Conservation (phyloP, 2,888 invertebrate species). For the Lycia hirtaria region DNA sequence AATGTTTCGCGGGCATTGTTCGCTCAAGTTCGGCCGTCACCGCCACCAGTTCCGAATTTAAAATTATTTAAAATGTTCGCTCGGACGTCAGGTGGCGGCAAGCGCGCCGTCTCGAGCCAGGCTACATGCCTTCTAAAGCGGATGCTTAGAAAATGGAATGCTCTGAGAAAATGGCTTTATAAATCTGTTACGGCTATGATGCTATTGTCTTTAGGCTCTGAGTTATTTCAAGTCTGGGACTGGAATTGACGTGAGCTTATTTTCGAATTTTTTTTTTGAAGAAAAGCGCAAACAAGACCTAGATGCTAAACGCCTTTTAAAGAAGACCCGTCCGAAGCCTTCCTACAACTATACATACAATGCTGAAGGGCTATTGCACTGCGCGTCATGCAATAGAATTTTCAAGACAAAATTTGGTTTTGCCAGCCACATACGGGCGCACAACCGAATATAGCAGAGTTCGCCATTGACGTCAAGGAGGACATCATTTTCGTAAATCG, state of each 20-base stretch:
- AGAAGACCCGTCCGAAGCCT: too few species aligned
- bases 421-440: too few species aligned
- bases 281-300: too few species aligned
- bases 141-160: conserved; percentile 35
- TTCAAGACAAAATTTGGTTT: too few species aligned
- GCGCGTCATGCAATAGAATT: too few species aligned
- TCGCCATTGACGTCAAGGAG: too few species aligned
- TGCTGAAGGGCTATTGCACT: too few species aligned
- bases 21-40: conserved; percentile 73
- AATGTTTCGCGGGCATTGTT: conserved; percentile 77
- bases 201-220: conserved; percentile 34
- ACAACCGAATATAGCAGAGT: too few species aligned
- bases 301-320: too few species aligned
- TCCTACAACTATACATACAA: too few species aligned
- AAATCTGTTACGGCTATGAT: conserved; percentile 50
- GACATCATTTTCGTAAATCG: too few species aligned
- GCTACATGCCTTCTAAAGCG: conserved; percentile 42
- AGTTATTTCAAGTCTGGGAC: conserved; percentile 30
- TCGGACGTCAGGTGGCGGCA: conserved; percentile 65
- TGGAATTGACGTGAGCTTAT: conserved; percentile 30
- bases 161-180: conserved; percentile 54
- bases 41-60: conserved; percentile 71
- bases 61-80: conserved; percentile 73
- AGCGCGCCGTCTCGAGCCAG: conserved; percentile 44
- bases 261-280: too few species aligned